Percentiles rank a stretch among this genome's conserved stretches.
These are phyloP conservation scores for Andinoacara biseriatus DNA, from an alignment of 2,113 vertebrate genomes.

Conservation along the genomic window DNA sequence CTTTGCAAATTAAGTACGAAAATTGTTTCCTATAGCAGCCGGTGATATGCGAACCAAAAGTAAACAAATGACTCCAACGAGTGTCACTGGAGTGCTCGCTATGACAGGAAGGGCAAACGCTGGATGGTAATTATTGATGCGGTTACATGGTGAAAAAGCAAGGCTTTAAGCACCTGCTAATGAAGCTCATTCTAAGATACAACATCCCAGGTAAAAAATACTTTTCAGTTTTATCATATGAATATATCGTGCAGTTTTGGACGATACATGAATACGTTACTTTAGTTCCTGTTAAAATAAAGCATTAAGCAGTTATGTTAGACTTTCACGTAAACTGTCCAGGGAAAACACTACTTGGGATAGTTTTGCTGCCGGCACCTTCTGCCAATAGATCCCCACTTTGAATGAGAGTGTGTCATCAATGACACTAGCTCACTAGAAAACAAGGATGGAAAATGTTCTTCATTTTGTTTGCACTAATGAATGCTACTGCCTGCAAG, in stretches of 20 bases:
- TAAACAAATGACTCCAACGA: background rate
- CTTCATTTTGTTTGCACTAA: background rate
- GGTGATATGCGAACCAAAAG: background rate
- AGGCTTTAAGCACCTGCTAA: background rate
- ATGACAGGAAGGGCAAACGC: background rate
- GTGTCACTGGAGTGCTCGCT: background rate
- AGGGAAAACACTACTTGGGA: no score
- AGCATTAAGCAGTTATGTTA: no score
- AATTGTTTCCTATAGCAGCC: background rate
- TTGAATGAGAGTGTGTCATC: background rate
- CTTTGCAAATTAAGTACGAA: background rate
- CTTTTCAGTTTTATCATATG: no score
- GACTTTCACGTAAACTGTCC: no score
- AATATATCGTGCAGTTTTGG: no score
- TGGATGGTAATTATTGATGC: background rate
- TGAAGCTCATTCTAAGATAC: background rate
- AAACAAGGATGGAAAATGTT: background rate
- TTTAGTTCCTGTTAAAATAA: no score
- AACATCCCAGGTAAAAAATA: no score
- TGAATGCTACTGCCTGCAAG: background rate
- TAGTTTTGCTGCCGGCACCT: background rate
- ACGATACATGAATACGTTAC: no score
- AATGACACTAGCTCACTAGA: background rate
- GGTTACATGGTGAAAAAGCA: no score
- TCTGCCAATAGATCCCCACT: background rate